Base-by-base conservation (phyloP, 2,113 vertebrate species). In the Uria lomvia region DNA sequence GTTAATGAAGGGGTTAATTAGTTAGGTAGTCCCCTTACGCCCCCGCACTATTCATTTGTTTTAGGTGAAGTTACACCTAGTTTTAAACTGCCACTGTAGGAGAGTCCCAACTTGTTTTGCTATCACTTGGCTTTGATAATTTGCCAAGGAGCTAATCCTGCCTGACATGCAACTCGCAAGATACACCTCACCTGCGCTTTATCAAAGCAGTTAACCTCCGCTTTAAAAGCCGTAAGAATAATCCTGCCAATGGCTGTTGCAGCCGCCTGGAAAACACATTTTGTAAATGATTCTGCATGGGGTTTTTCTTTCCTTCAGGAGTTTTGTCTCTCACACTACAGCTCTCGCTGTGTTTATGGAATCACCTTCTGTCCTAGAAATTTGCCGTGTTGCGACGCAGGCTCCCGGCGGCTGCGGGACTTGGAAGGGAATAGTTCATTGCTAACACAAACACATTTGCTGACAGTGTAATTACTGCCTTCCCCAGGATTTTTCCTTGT, bases 61-160 rank as follows among this genome's bases (percentile, higher is more conserved):
- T 78, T 92, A 94, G 90, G 67, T 85, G 92, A 94, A 92, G 88
- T 91, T 91, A 83, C 91, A 67, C 90, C 90, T 93, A 92, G 88
- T 96, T 96, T 95, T 84, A 81, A 86, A 96, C 94, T 95, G 97
- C 95, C 87, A 76, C 55, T 92, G 74, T 24, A 96, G 92, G 91
- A 96, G 95, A 97, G 97, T 97, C 95, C 95, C 76, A 89, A 97
- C 97, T 97, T 96, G 98, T 97, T 98, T 97, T 87, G 91, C 92
- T 96, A 97, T 97, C 95, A 97, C 91, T 95, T 88, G 90, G 81
- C 96, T 97, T 97, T 97, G 97, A 98, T 97, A 92, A 87, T 94
- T 91, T 92, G 96, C 97, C 97, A 97, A 92, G 78, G 60, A 62
- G 47, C 70, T 96, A 94, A 97, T 96, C 97, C 96, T 83, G 71